These are phyloP conservation scores for Tapera naevia DNA, from an alignment of 2,797 vertebrate genomes.

Conservation along the genomic window DNA sequence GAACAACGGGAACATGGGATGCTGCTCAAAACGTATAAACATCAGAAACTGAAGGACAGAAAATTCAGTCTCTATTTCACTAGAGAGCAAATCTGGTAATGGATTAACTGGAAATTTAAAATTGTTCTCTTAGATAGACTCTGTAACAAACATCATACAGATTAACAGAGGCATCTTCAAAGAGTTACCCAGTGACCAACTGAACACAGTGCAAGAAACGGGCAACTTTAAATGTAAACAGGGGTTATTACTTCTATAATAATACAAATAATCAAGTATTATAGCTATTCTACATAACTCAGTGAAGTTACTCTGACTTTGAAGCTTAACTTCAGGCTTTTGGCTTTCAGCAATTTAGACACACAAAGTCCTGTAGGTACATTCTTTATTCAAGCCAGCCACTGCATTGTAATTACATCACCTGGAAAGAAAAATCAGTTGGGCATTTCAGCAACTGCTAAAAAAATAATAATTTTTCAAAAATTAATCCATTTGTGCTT, in stretches of 20 bases:
- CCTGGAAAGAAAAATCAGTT: background rate
- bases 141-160: background rate
- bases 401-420: background rate
- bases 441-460: background rate
- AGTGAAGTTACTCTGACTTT: rapidly evolving
- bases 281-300: background rate
- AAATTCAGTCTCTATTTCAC: background rate
- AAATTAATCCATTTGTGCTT: background rate
- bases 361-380: background rate
- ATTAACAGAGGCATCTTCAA: background rate
- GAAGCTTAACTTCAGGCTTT: background rate
- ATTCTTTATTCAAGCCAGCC: background rate
- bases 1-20: background rate
- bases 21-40: background rate
- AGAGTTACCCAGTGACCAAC: background rate
- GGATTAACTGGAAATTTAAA: background rate
- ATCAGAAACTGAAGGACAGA: background rate
- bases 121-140: background rate
- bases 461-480: background rate
- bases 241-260: background rate
- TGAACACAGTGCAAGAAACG: background rate
- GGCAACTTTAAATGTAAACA: background rate
- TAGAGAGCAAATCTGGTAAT: background rate
- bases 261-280: too few relatives aligned
- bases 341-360: background rate